These are phyloP conservation scores for Fregata magnificens DNA, from an alignment of 2,113 vertebrate species.

Conservation along the genomic window DNA sequence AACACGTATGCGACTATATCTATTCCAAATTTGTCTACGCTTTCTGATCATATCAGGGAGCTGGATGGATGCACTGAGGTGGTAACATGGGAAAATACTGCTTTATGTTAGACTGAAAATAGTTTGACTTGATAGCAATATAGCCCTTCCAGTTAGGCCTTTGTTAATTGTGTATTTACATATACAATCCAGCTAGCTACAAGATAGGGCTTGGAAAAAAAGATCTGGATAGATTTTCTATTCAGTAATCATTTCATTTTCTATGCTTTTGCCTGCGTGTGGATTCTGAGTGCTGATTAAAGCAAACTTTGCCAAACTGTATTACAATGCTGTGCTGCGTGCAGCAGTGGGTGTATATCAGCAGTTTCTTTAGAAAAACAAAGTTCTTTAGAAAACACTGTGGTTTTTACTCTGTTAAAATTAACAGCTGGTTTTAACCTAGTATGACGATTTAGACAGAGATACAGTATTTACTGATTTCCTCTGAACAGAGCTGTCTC, in stretches of 20 bases:
- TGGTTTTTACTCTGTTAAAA: background rate
- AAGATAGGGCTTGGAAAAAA: too few species aligned
- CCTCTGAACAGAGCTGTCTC: background rate
- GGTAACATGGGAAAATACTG: background rate
- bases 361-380: background rate
- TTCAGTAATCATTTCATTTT: background rate
- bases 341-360: background rate
- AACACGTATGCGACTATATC: rapidly evolving
- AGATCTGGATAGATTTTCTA: background rate
- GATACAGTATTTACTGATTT: background rate
- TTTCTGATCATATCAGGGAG: background rate
- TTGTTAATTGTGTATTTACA: background rate
- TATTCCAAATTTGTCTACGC: rapidly evolving
- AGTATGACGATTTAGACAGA: background rate
- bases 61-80: background rate
- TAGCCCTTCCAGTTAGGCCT: background rate
- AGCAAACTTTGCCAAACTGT: background rate
- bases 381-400: background rate
- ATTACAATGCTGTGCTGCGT: background rate
- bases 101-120: background rate
- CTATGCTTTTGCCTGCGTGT: background rate
- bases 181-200: rapidly evolving
- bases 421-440: background rate
- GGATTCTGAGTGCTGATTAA: background rate
- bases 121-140: background rate